These are phyloP conservation scores for Mirza zaza DNA, from an alignment of 2,113 vertebrate species.

Conservation along the genomic window DNA sequence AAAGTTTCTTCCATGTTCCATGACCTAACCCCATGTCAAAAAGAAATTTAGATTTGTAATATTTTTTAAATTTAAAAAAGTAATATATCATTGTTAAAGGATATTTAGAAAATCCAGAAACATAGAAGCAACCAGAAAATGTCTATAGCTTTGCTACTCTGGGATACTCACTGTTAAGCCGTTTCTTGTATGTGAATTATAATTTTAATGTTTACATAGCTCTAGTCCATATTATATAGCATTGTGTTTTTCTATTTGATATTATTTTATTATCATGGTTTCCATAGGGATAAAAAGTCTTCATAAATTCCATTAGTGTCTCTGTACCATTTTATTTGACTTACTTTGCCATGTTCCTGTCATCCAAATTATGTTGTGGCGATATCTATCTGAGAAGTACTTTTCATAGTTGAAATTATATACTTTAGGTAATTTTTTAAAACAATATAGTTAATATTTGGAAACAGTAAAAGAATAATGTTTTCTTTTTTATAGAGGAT, in stretches of 20 bases:
- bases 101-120: not conserved
- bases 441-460: not conserved
- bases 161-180: not conserved
- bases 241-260: not conserved
- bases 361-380: not conserved
- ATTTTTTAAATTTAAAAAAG: not conserved
- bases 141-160: not conserved
- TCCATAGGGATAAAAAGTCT: not conserved
- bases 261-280: not conserved
- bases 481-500: conserved; percentile 87
- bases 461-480: not conserved
- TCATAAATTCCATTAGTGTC: not conserved
- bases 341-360: not conserved
- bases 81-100: not conserved
- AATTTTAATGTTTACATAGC: not conserved
- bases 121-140: not conserved
- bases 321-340: not conserved
- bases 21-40: not conserved
- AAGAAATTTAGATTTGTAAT: not conserved
- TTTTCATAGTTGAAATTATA: conserved; percentile 11
- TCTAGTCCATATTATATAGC: not conserved
- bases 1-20: not conserved
- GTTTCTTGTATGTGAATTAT: not conserved
- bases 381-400: not conserved
- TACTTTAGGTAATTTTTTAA: not conserved